A percentile compares a stretch with the other conserved stretches of the same genome.
These are phyloP conservation scores for Heliopora coerulea DNA, from an alignment of 92 coral and sea anemone species.

Conservation along the genomic window DNA sequence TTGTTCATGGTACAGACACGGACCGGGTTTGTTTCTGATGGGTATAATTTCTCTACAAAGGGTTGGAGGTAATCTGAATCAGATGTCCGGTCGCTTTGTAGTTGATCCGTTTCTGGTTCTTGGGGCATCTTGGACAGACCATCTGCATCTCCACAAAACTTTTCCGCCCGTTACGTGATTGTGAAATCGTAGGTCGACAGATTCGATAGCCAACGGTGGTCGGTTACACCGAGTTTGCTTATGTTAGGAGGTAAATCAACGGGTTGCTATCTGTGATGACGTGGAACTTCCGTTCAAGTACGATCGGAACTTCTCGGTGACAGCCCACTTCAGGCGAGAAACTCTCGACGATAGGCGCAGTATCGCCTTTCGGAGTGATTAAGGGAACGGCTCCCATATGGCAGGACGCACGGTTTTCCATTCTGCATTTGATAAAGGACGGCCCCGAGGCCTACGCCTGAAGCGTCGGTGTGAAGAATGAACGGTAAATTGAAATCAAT, in stretches of 20 bases:
- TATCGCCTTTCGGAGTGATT: slow-evolving; percentile 12
- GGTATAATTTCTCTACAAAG: slow-evolving; percentile 21
- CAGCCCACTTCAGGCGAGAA: slow-evolving; percentile 55
- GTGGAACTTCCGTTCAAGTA: slow-evolving; percentile 31
- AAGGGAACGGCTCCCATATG: slow-evolving; percentile 45
- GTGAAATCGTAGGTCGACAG: slow-evolving; percentile 51
- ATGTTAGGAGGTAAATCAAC: slow-evolving; percentile 46
- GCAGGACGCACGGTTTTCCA: slow-evolving; percentile 33
- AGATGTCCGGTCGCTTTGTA: slow-evolving; percentile 3
- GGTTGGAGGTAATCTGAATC: neutral
- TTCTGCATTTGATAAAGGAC: slow-evolving; percentile 13
- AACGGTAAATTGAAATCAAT: slow-evolving; percentile 48
- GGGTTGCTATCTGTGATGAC: slow-evolving; percentile 50
- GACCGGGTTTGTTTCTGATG: slow-evolving; percentile 5
- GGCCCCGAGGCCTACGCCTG: slow-evolving; percentile 57
- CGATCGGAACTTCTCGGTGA: slow-evolving; percentile 46
- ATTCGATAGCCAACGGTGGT: slow-evolving; percentile 49
- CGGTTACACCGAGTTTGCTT: slow-evolving; percentile 47
- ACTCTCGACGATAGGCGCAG: slow-evolving; percentile 47
- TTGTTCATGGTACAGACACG: slow-evolving; percentile 37
- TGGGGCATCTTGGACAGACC: slow-evolving; percentile 49
- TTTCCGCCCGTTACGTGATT: slow-evolving; percentile 46
- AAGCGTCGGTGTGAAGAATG: slow-evolving; percentile 53
- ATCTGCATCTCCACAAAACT: slow-evolving; percentile 42
- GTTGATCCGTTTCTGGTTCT: slow-evolving; percentile 11